Base-by-base conservation (phyloP, 2,797 vertebrate genomes). In the Fringilla coelebs region DNA sequence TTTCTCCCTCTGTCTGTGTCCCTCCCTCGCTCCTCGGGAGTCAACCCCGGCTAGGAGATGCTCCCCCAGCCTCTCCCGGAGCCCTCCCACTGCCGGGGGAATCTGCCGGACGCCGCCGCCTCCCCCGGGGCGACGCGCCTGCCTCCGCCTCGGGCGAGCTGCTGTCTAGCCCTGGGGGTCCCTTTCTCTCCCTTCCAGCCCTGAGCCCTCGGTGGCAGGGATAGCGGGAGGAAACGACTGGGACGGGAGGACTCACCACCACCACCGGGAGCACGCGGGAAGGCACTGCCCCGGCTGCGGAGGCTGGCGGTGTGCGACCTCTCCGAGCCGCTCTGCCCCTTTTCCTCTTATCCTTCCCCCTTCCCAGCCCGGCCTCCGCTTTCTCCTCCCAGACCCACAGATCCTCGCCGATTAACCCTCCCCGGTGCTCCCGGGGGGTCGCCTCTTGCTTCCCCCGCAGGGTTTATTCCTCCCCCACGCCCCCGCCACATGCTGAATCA, bases 361-460 rank as follows among this genome's bases (percentile, higher is more conserved):
- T 75, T n/a, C 88, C 45, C 88, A 68, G 71, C 57, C 92, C 83
- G 45, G 89, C 96, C 96, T 89, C 94, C 84, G 13, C 54, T 93
- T 94, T 94, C 95, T 86, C 96, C 93, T 95, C 92, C 94, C 96
- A 81, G 94, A 85, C 88, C 85, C 79, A 73, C 84, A 70, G 88
- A 73, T 85, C 74, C 36, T 63, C 55, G 34, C 51, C 54, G 63
- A 74, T 94, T 85, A 91, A 75, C 93, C 89, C 94, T 92, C 89
- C 87, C 54, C 19, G 13, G 5, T 60, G 40, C 55, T 61, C 67
- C 67, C 10, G 36, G 15, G 75, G 58, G 68, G 12, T 58, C 38
- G 19, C 7, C 7, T 32, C 41, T 88, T 32, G 17, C 57, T 41
- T 26, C 22, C 25, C 79, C 38, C 11, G 16, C 28, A 19, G 51